Conservation (phyloP, 2,888 invertebrate species). For the Tetranychus truncatus region DNA sequence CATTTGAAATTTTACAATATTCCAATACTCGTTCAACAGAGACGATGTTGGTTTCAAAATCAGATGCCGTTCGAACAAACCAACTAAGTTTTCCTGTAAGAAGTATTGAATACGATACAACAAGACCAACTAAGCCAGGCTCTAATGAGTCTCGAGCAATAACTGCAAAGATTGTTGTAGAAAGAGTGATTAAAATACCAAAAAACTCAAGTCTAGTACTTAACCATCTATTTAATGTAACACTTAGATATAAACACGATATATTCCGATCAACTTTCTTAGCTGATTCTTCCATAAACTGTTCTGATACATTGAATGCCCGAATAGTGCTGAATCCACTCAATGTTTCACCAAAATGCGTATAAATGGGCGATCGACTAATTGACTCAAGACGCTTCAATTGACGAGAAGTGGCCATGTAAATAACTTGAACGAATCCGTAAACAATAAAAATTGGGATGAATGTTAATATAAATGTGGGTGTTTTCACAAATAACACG, state of each 20-base stretch:
- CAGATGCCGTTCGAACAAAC: conserved; percentile 40
- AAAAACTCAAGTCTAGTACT: conserved; percentile 87
- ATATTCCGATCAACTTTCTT: conserved; percentile 76
- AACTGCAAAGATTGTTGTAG: conserved; percentile 80
- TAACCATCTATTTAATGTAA: conserved; percentile 80
- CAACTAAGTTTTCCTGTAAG: conserved; percentile 38
- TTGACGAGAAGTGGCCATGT: conserved; percentile 43
- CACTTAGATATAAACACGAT: conserved; percentile 73
- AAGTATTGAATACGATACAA: conserved; percentile 43
- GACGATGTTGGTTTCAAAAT: conserved; percentile 41
- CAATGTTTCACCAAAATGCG: conserved; percentile 86
- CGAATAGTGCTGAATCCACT: conserved; percentile 60
- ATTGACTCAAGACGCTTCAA: conserved; percentile 80
- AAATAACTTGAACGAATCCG: conserved; percentile 43
- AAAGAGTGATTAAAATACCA: conserved; percentile 84
- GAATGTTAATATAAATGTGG: conserved; percentile 55
- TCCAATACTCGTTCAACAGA: conserved; percentile 41
- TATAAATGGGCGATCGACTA: conserved; percentile 85
- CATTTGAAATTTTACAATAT: conserved; percentile 35
- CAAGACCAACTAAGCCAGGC: conserved; percentile 46
- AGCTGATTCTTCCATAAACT: conserved; percentile 76
- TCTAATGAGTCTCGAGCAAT: conserved; percentile 49
- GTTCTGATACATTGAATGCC: conserved; percentile 57
- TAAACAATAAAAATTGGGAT: conserved; percentile 51
- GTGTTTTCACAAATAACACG: conserved; percentile 36